phyloP scores from a whole-genome alignment of 2,113 vertebrate genomes.

The Tachysurus fulvidraco region DNA sequence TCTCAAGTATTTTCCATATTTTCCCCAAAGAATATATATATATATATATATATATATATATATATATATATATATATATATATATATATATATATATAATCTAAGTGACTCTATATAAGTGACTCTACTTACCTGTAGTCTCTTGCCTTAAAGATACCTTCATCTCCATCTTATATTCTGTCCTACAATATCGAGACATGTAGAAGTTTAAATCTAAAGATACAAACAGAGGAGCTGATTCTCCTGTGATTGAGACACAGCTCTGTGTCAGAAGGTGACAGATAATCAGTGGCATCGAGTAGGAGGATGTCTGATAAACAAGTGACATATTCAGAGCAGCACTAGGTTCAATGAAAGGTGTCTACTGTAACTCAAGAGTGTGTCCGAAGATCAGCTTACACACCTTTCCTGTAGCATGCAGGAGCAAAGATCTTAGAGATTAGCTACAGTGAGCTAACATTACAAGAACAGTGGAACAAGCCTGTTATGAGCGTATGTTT shows the following conservation, averaged over 20 bases:
- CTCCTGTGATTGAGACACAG: constrained; percentile 17
- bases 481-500: constrained; percentile 10
- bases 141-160: not conserved
- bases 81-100: no score
- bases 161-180: not conserved
- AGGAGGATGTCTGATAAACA: constrained; percentile 28
- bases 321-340: constrained; percentile 45
- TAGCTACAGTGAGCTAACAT: constrained; percentile 28
- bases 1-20: not conserved
- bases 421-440: constrained; percentile 36
- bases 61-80: no score
- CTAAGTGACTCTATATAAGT: no score
- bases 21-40: no score
- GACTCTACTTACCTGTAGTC: not conserved
- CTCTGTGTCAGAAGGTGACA: constrained; percentile 24
- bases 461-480: constrained; percentile 31
- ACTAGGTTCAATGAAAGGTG: constrained; percentile 54
- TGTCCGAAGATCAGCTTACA: constrained; percentile 37
- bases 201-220: constrained; percentile 27
- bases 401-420: constrained; percentile 27
- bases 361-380: constrained; percentile 56
- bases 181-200: not conserved
- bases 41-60: no score
- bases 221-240: not conserved
- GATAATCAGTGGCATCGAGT: constrained; percentile 37